Evolutionary conservation across 1,140 invertebrate species (phyloP).

Genomic region (Lamellibrachia luymesi): DNA sequence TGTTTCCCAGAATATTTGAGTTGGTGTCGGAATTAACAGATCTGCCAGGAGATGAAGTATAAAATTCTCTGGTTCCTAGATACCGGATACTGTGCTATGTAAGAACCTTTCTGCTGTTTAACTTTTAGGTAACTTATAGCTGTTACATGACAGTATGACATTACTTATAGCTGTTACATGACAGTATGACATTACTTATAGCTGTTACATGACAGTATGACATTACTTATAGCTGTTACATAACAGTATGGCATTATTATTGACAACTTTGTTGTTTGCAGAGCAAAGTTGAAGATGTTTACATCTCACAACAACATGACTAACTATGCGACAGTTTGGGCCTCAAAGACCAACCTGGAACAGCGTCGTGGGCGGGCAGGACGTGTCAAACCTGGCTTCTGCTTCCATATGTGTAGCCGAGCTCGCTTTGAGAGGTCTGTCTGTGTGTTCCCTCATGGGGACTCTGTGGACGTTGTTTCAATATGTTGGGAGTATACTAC

Average conservation of each 20-base stretch:
- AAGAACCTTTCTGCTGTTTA: too few relatives aligned
- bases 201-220: not conserved
- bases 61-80: too few relatives aligned
- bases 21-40: too few relatives aligned
- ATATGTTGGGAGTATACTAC: not conserved
- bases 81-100: too few relatives aligned
- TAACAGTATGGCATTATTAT: not conserved
- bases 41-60: too few relatives aligned
- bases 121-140: too few relatives aligned
- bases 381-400: conserved; percentile 71
- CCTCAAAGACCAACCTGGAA: conserved; percentile 65
- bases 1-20: too few relatives aligned
- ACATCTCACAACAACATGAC: conserved; percentile 59
- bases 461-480: not conserved
- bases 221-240: not conserved
- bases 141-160: too few relatives aligned
- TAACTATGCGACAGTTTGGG: conserved; percentile 60
- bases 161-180: too few relatives aligned
- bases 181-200: not conserved
- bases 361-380: conserved; percentile 71
- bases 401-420: conserved; percentile 71
- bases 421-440: conserved; percentile 48
- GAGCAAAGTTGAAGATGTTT: conserved; percentile 57
- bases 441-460: not conserved
- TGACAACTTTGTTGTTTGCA: conserved; percentile 26